A percentile compares a stretch with the other conserved stretches of the same genome.
Evolutionary conservation across 2,797 vertebrate genomes (phyloP).

Genomic region (Artibeus lituratus): DNA sequence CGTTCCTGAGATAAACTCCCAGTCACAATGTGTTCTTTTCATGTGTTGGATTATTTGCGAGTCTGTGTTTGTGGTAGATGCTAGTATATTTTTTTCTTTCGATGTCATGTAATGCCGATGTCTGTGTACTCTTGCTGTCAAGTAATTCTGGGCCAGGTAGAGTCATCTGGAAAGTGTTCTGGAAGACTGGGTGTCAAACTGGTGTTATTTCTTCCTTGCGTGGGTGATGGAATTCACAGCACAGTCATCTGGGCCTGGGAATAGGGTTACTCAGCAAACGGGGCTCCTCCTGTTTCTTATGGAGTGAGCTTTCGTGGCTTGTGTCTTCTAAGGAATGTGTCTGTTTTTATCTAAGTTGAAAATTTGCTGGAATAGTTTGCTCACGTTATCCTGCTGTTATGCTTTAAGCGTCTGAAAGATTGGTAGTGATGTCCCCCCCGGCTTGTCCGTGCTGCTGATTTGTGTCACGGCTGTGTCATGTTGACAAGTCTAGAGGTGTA

Average conservation of each 20-base stretch:
- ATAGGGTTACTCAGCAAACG: neutral
- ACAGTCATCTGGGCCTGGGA: neutral
- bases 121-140: neutral
- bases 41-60: neutral
- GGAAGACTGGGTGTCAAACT: neutral
- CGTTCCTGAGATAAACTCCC: neutral
- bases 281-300: neutral
- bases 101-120: neutral
- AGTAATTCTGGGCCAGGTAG: neutral
- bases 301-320: neutral
- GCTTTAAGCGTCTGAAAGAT: neutral
- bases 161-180: neutral
- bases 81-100: neutral
- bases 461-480: neutral
- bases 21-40: neutral
- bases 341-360: neutral
- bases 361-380: neutral
- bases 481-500: neutral
- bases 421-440: too few species aligned
- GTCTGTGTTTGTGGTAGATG: neutral
- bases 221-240: neutral
- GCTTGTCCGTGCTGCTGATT: neutral
- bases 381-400: neutral
- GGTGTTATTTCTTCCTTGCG: neutral
- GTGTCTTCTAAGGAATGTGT: neutral